phyloP scores from a whole-genome alignment of 2,888 invertebrate species.

The Pristionchus maxplancki region DNA sequence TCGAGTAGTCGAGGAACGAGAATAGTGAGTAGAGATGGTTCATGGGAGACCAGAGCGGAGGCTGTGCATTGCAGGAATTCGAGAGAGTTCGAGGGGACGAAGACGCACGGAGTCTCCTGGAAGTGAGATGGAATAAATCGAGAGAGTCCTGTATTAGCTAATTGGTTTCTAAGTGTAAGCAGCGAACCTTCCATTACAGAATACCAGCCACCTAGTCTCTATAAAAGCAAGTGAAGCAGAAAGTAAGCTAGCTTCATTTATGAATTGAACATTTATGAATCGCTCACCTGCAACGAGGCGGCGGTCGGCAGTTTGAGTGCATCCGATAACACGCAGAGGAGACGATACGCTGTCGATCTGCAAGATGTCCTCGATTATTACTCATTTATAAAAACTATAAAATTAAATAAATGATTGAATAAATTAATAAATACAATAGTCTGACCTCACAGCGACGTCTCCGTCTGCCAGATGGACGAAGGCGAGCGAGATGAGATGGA shows the following conservation, averaged over 20 bases:
- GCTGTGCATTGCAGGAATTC: slow-evolving; percentile 39
- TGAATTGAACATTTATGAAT: too few relatives aligned
- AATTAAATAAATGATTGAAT: background rate
- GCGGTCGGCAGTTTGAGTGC: slow-evolving; percentile 54
- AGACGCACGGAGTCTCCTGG: slow-evolving; percentile 58
- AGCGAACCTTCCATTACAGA: too few relatives aligned
- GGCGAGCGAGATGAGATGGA: slow-evolving; percentile 57
- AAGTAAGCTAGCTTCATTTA: background rate
- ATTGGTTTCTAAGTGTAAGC: too few relatives aligned
- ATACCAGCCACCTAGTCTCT: too few relatives aligned
- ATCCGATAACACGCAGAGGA: slow-evolving; percentile 53
- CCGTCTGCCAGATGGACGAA: slow-evolving; percentile 57
- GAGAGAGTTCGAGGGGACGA: slow-evolving; percentile 55
- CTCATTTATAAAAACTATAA: background rate
- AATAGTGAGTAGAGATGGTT: slow-evolving; percentile 16
- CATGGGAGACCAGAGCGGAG: background rate
- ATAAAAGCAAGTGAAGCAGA: too few relatives aligned
- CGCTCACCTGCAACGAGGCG: slow-evolving; percentile 47
- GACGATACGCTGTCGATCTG: slow-evolving; percentile 57
- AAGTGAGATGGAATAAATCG: background rate
- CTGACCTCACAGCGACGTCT: slow-evolving; percentile 54
- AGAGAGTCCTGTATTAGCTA: too few relatives aligned
- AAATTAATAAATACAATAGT: background rate
- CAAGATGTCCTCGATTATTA: background rate
- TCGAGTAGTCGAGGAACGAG: slow-evolving; percentile 51